phyloP scores from a whole-genome alignment of 2,888 invertebrate genomes.

The Rotaria macrura region DNA sequence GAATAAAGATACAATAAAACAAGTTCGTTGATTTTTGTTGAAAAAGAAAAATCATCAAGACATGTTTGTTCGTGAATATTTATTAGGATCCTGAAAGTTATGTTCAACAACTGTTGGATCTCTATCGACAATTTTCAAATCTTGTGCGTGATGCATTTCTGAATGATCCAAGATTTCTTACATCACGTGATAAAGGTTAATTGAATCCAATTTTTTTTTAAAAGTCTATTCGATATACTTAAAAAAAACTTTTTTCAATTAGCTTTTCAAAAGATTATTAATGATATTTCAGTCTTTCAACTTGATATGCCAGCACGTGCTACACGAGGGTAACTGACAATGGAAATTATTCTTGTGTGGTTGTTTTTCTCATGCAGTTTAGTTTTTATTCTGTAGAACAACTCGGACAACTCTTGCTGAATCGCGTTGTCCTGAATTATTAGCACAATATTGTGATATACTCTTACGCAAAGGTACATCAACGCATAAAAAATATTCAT shows the following conservation, averaged over 20 bases:
- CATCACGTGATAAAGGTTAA: conserved; percentile 74
- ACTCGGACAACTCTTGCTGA: conserved; percentile 55
- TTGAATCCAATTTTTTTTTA: background rate
- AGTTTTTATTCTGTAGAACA: background rate
- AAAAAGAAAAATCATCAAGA: background rate
- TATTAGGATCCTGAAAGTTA: conserved; percentile 83
- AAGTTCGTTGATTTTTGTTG: conserved; percentile 46
- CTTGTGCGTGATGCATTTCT: conserved; percentile 85
- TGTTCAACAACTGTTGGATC: conserved; percentile 79
- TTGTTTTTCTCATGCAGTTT: background rate
- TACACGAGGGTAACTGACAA: conserved; percentile 20
- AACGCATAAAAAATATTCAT: conserved; percentile 48
- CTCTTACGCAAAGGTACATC: conserved; percentile 78
- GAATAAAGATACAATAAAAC: conserved; percentile 83
- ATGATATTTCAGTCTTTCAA: conserved; percentile 78
- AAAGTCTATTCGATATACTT: background rate
- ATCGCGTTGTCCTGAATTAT: conserved; percentile 91
- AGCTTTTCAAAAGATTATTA: conserved; percentile 90
- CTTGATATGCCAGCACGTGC: conserved; percentile 53
- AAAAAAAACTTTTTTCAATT: conserved; percentile 36
- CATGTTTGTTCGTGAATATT: background rate
- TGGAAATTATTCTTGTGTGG: background rate
- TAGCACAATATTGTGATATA: conserved; percentile 99
- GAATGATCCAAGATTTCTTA: conserved; percentile 90
- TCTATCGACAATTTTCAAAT: conserved; percentile 80